Base-by-base conservation (phyloP, 2,797 vertebrate genomes). In the Poeciliopsis infans region DNA sequence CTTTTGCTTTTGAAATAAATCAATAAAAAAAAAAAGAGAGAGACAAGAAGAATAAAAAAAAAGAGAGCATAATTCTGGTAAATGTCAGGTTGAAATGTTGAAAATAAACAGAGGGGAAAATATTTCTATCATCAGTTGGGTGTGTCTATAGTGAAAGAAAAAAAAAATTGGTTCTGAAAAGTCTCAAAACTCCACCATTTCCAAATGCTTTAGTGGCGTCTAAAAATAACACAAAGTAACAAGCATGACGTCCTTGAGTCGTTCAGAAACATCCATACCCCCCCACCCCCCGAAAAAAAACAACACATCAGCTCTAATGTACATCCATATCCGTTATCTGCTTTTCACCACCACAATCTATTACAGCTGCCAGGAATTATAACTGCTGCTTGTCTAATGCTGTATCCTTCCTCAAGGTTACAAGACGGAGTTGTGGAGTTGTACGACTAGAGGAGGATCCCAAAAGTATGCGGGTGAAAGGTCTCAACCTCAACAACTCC, bases 51-150 rank as follows among this genome's bases (percentile, higher is more conserved):
- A 77, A 41, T 78, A 78, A 75, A 51, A 47, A 79, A 71, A 79
- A 51, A 47, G 72, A 68, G 73, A 36, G 80, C 87, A 46, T 77
- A 53, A 72, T 7, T 20, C 51, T 25, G 43, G 73, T 83, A 77
- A 89, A 89, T 64, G 74, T 55, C 82, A 45, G 79, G 59, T 66
- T 53, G 76, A 77, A 75, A 87, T 82, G 75, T 12, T 82, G 87
- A 90, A 93, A 91, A 90, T 78, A 91, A 90, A 91, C 84, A 72
- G 51, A 20, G 72, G 64, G 64, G 45, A 74, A 81, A 85, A 88
- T 61, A 74, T 69, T 43, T 41, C 39, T 41, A 5, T 20, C 36
- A 45, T 45, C 15, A 45, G 13, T 46, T 45, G 68, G 41, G 39
- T 6, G 10, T 23, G 16, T 18, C 7, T 10, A 23, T 15, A 69